These are phyloP conservation scores for Okamejei kenojei DNA, from an alignment of 2,797 vertebrate species.

Conservation along the genomic window DNA sequence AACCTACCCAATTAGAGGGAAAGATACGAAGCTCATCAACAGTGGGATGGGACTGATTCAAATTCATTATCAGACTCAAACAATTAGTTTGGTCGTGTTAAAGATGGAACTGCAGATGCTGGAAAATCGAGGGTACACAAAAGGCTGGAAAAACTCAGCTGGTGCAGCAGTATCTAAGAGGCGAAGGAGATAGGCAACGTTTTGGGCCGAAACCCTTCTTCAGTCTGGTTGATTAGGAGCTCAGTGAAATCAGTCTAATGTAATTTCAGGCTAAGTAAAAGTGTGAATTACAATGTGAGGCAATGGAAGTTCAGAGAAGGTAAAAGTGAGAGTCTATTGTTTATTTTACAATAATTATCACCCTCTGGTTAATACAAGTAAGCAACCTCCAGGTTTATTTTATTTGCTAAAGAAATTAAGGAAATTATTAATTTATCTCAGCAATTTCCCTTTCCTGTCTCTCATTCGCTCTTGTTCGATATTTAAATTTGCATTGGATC, in stretches of 20 bases:
- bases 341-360: background rate
- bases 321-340: background rate
- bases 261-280: background rate
- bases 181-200: too few relatives aligned
- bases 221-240: background rate
- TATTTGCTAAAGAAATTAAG: conserved; percentile 13
- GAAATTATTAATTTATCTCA: background rate
- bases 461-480: background rate
- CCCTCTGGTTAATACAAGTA: background rate
- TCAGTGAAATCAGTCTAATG: background rate
- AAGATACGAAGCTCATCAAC: background rate
- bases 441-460: background rate
- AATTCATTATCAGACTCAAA: background rate
- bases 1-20: background rate
- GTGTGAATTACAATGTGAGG: background rate
- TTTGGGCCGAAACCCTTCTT: too few relatives aligned
- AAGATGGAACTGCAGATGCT: too few relatives aligned
- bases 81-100: background rate
- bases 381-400: background rate
- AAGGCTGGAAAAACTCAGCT: too few relatives aligned
- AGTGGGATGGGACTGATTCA: background rate
- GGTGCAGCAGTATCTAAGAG: too few relatives aligned
- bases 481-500: background rate
- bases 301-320: background rate
- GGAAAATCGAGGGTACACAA: too few relatives aligned